Conservation (phyloP, 2,113 vertebrate species). For the Propithecus coquereli region DNA sequence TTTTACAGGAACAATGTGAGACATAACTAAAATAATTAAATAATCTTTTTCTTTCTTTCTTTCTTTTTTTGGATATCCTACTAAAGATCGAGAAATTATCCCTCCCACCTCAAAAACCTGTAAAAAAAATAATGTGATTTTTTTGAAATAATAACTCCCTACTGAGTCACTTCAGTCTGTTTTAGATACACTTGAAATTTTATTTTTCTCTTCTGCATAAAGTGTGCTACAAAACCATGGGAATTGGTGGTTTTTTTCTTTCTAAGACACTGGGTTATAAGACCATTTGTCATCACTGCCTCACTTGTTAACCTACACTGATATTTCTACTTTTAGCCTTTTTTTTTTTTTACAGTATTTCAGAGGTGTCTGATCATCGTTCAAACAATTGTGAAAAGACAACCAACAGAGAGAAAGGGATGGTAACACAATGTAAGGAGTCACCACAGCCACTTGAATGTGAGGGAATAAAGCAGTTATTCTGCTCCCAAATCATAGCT, state of each 20-base stretch:
- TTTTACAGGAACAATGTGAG: background rate
- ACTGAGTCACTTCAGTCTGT: background rate
- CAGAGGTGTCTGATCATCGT: background rate
- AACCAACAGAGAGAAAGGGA: background rate
- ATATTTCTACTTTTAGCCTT: background rate
- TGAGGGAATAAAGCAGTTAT: background rate
- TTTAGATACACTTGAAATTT: background rate
- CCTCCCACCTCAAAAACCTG: background rate
- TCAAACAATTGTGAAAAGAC: background rate
- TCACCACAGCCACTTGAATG: background rate
- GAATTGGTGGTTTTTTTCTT: background rate
- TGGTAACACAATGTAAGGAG: background rate
- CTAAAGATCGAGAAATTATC: conserved; percentile 51
- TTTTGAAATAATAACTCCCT: background rate
- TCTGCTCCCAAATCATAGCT: background rate
- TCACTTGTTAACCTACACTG: background rate
- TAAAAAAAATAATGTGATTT: background rate
- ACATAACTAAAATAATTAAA: conserved; percentile 32
- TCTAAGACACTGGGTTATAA: background rate
- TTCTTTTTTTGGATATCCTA: background rate
- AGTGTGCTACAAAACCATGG: background rate
- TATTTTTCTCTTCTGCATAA: background rate
- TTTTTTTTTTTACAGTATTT: background rate
- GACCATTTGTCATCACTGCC: background rate
- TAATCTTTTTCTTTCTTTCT: background rate